Conservation (phyloP, 2,113 vertebrate species). For the Alligator sinensis region DNA sequence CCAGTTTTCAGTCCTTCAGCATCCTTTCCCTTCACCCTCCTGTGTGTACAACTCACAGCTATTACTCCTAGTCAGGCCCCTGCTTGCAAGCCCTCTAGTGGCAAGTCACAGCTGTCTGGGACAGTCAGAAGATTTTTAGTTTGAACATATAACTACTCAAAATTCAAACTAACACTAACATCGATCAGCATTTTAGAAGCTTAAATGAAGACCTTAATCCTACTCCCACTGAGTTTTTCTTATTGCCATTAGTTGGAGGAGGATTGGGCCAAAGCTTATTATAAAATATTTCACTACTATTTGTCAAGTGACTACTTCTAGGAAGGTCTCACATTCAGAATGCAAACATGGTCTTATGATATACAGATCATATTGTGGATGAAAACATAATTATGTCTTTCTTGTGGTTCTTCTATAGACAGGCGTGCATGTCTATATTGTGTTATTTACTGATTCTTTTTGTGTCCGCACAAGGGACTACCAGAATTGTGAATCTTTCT, state of each 20-base stretch:
- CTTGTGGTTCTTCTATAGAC: accelerated
- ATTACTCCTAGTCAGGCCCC: too few species aligned
- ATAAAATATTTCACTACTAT: too few species aligned
- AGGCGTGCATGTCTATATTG: too few species aligned
- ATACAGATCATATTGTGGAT: accelerated
- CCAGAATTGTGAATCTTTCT: neutral
- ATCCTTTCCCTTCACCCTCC: too few species aligned
- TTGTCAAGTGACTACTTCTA: neutral
- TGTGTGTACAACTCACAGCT: too few species aligned
- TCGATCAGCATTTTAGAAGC: neutral
- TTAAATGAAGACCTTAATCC: neutral
- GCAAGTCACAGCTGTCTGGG: too few species aligned
- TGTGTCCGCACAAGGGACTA: neutral
- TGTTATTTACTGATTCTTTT: neutral
- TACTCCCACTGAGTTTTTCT: too few species aligned
- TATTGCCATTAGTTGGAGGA: neutral
- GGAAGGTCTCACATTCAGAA: neutral
- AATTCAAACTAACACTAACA: too few species aligned
- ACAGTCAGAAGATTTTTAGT: too few species aligned
- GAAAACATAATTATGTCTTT: neutral
- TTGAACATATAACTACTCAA: too few species aligned
- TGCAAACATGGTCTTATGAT: neutral
- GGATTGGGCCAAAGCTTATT: neutral
- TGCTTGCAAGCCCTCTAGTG: too few species aligned
- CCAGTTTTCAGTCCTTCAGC: too few species aligned